Evolutionary conservation across 2,113 vertebrate species (phyloP).

Genomic region (Oplegnathus fasciatus): DNA sequence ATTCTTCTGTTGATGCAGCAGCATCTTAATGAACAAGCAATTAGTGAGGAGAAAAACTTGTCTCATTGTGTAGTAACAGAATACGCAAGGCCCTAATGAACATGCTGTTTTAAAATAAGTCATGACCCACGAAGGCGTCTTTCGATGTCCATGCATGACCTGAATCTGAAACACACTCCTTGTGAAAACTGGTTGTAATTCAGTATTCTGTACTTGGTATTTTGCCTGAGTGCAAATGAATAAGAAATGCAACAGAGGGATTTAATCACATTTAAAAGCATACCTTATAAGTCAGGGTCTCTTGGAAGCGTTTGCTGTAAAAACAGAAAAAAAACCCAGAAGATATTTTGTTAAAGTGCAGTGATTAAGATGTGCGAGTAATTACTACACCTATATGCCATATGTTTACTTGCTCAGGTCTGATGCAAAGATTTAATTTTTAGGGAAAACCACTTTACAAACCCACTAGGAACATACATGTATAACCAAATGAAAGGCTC

Average conservation of each 20-base stretch:
- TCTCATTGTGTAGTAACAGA: not conserved
- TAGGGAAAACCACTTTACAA: slow-evolving; percentile 10
- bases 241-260: slow-evolving; percentile 30
- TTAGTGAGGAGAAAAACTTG: not conserved
- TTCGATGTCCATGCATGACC: not conserved
- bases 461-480: slow-evolving; percentile 18
- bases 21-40: not conserved
- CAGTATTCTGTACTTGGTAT: slow-evolving; percentile 35
- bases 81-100: not conserved
- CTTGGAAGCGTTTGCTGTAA: slow-evolving; percentile 90
- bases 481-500: slow-evolving; percentile 19
- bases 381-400: not conserved
- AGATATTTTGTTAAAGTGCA: not conserved
- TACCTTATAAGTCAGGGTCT: slow-evolving; percentile 95
- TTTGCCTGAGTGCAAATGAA: slow-evolving; percentile 23
- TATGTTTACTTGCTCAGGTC: not conserved
- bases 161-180: slow-evolving; percentile 3
- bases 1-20: not conserved
- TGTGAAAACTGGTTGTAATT: slow-evolving; percentile 20
- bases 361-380: not conserved
- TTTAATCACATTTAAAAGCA: slow-evolving; percentile 54
- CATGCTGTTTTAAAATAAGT: slow-evolving; percentile 8
- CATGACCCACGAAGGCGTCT: not conserved
- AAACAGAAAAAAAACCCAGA: slow-evolving; percentile 28
- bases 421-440: not conserved